These are phyloP conservation scores for Leuciscus idus DNA, from an alignment of 2,113 vertebrate genomes.

Conservation along the genomic window DNA sequence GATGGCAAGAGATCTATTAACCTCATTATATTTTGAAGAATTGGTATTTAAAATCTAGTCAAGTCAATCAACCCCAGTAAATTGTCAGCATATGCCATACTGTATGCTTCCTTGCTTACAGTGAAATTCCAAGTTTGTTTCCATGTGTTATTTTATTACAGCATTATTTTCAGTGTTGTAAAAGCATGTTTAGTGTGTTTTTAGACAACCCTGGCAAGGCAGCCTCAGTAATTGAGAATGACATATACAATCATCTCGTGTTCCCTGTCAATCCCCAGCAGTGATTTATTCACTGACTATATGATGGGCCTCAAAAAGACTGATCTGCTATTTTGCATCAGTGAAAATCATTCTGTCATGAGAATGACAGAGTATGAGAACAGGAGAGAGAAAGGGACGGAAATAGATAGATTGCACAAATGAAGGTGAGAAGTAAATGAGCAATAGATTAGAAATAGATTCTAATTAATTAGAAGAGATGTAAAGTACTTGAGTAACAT, in stretches of 20 bases:
- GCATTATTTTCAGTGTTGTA: background rate
- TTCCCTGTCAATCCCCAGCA: conserved; percentile 34
- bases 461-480: background rate
- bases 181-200: background rate
- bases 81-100: background rate
- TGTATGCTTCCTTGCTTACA: background rate
- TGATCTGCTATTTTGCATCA: conserved; percentile 30
- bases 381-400: background rate
- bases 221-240: conserved; percentile 33
- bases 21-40: conserved; percentile 3
- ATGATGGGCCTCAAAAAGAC: background rate
- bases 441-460: background rate
- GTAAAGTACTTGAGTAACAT: background rate
- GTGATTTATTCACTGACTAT: conserved; percentile 45
- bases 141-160: background rate
- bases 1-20: conserved; percentile 26
- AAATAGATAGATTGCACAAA: background rate
- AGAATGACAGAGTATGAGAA: background rate
- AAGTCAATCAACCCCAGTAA: conserved; percentile 31
- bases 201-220: background rate
- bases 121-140: background rate
- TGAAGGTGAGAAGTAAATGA: background rate
- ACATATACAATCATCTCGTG: conserved; percentile 20
- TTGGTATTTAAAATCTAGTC: conserved; percentile 8
- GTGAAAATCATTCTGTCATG: conserved; percentile 35